Conservation (phyloP, 2,113 vertebrate species). For the Oreocharis arfaki region DNA sequence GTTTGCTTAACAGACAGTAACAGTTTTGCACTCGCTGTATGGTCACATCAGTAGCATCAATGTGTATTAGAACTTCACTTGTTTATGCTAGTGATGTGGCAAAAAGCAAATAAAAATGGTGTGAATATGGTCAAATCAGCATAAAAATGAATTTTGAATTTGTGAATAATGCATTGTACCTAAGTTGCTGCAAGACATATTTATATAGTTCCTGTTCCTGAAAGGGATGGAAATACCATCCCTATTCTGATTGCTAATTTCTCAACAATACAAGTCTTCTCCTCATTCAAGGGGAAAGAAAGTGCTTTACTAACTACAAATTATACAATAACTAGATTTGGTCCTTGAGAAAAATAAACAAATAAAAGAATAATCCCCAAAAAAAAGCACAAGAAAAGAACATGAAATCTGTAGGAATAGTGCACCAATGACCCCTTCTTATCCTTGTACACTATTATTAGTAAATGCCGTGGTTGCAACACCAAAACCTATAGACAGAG, state of each 20-base stretch:
- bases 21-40: background rate
- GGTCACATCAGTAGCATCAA: accelerated
- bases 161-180: background rate
- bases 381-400: background rate
- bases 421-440: background rate
- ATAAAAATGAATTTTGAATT: background rate
- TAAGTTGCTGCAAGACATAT: background rate
- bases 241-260: background rate
- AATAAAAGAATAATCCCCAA: background rate
- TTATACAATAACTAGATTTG: background rate
- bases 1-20: background rate
- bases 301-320: background rate
- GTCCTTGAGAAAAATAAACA: background rate
- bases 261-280: background rate
- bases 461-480: background rate
- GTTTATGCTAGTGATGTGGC: background rate
- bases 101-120: background rate
- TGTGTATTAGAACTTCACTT: background rate
- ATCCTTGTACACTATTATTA: background rate
- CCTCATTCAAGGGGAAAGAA: background rate
- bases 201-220: background rate
- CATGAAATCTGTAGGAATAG: background rate
- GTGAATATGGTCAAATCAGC: background rate
- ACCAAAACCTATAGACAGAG: background rate
- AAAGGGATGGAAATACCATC: background rate